Evolutionary conservation across 2,797 vertebrate genomes (phyloP), one percentile per base, ranked within the genome.

Genomic region (Leptatherina wallacei): DNA sequence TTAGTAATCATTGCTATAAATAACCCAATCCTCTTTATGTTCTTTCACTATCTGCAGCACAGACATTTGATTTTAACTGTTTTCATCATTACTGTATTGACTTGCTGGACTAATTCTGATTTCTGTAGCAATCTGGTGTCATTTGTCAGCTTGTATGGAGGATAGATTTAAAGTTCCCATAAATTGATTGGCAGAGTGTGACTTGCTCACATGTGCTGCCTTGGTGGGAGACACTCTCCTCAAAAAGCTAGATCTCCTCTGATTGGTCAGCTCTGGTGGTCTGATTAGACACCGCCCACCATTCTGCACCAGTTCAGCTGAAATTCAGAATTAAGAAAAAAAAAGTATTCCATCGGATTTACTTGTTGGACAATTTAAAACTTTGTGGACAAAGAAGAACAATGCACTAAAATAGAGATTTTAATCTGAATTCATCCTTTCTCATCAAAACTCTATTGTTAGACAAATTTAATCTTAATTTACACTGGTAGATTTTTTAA

Each of bases 1-100:
- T 55, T 36, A 38, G 60, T 71, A 14, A 70, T 71, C 30, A 63
- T 29, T 63, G 27, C 63, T 60, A n/a, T 65, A 32, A 60, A n/a
- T 60, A 38, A 80, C 22, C 44, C 3, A 61, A 61, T 61, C 12
- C 40, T 12, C 20, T 57, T 36, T 64, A 4, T 61, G 18, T 10
- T 38, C 5, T 6, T 51, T 27, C 38, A 16, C 18, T 4, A 16
- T 51, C 9, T 24, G 11, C 29, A 52, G 9, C 40, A 6, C 30
- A 42, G 6, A 63, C 57, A 47, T 78, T 2, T 10, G n/a, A 42
- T 33, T 67, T 10, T 40, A 13, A n/a, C 55, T 4, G 32, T 55
- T 18, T 12, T 22, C 20, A 58, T 9, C 54, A 47, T 20, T 13
- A 30, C 11, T 29, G n/a, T 18, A 1, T 42, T n/a, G 33, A 40